phyloP scores from a whole-genome alignment of 1,140 invertebrate genomes.

The Bilobella aurantiaca region DNA sequence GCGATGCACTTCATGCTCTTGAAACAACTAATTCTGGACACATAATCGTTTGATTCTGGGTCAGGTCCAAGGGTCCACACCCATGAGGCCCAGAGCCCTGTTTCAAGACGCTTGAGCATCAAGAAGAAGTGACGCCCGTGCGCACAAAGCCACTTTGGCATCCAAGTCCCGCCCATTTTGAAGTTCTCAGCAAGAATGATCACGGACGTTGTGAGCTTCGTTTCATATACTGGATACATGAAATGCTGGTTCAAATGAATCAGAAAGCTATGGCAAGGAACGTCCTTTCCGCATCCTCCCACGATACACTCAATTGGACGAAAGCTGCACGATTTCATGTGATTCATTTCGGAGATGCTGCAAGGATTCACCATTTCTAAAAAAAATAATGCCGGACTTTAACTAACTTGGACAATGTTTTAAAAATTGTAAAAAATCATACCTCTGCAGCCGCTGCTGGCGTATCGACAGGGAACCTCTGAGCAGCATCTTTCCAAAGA shows the following conservation, averaged over 20 bases:
- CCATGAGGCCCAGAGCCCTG: slow-evolving; percentile 16
- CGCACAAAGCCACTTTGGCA: slow-evolving; percentile 11
- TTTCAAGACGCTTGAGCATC: slow-evolving; percentile 7
- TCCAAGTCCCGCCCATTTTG: not conserved
- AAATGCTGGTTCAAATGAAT: slow-evolving; percentile 2
- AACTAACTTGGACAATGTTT: not conserved
- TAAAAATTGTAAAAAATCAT: not conserved
- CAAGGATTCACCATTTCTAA: slow-evolving; percentile 7
- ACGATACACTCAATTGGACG: slow-evolving; percentile 11
- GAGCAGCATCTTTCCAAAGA: too few species aligned
- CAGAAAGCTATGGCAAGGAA: slow-evolving; percentile 14
- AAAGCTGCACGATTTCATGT: not conserved
- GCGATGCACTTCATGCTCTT: not conserved
- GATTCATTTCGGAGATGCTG: slow-evolving; percentile 1
- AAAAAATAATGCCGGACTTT: not conserved
- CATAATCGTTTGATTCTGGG: slow-evolving; percentile 6
- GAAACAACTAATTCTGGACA: slow-evolving; percentile 3
- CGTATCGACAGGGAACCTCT: not conserved
- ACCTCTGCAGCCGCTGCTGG: not conserved
- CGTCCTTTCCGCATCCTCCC: not conserved
- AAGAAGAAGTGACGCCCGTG: slow-evolving; percentile 12
- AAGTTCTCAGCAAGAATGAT: not conserved
- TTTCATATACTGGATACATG: not conserved
- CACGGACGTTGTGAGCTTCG: not conserved
- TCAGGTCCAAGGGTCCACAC: slow-evolving; percentile 13